Evolutionary conservation across 2,113 vertebrate species (phyloP), one percentile per base, ranked within the genome.

Genomic region (Lophotis ruficrista): DNA sequence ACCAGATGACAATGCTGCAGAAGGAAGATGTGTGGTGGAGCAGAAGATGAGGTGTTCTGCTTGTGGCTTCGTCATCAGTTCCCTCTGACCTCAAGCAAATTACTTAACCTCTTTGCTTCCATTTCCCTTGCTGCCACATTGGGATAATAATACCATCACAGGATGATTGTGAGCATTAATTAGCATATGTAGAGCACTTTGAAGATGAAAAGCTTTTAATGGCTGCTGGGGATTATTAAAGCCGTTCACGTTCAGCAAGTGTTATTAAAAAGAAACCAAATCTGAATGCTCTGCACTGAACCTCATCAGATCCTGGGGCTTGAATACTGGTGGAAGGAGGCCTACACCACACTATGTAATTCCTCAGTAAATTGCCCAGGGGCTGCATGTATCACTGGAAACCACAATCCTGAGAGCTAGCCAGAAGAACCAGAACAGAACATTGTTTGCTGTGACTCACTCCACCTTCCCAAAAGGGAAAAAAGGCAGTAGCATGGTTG

Each of bases 181-280:
- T 97, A 97, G 89, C 89, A 84, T 91, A 91, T 85, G 84, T 94
- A 92, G 83, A 95, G 91, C 62, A 89, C 91, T 96, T 97, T 94
- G 95, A 96, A 97, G 95, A 96, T 96, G 61, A 95, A 95, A 96
- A 95, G 65, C 64, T 95, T 91, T 93, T 94, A 96, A 96, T 91
- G 91, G 89, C 91, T 96, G 81, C 80, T 90, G 83, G 54, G 92
- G 83, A 96, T 93, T 91, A 94, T 92, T 96, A 96, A 83, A 90
- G 28, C n/a, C 22, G 61, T 77, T 93, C 93, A 73, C 10, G 7
- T 88, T 95, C 86, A 90, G 93, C 90, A 89, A 95, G 91, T 83
- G 82, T 95, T 96, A 95, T 96, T 97, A 94, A 93, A 95, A 94
- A 94, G 91, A 89, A 96, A 93, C 82, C 79, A 89, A 97, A 90